Percentiles rank a stretch among this genome's conserved stretches.
Evolutionary conservation across 1,140 invertebrate species (phyloP).

Genomic region (Cataglyphis hispanica): DNA sequence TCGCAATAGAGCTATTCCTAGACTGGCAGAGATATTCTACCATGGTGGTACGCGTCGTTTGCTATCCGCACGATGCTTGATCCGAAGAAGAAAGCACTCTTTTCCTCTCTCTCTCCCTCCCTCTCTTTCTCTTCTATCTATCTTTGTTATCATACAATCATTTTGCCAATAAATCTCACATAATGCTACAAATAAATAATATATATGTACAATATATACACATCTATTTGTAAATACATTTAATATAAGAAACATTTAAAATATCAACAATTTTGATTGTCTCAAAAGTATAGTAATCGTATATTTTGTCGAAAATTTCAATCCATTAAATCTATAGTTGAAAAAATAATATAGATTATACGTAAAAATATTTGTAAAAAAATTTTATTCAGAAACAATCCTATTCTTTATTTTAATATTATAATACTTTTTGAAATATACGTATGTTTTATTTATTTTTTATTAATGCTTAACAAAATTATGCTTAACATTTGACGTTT

Average conservation of each 20-base stretch:
- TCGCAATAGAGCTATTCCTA: slow-evolving; percentile 71
- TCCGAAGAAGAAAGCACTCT: slow-evolving; percentile 26
- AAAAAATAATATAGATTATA: neutral
- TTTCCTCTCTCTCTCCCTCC: too few relatives aligned
- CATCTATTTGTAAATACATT: neutral
- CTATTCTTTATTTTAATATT: neutral
- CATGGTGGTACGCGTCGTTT: neutral
- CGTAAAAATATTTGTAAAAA: neutral
- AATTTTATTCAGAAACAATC: neutral
- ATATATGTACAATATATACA: neutral
- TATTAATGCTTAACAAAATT: too few relatives aligned
- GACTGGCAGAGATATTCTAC: slow-evolving; percentile 16
- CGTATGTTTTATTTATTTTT: too few relatives aligned
- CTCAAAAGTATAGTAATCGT: neutral
- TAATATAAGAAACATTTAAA: neutral
- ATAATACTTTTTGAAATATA: neutral
- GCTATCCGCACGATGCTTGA: slow-evolving; percentile 23
- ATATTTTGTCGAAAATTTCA: neutral
- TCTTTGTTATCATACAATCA: neutral
- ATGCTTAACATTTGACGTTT: too few relatives aligned
- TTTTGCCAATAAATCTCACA: neutral
- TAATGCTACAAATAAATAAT: neutral
- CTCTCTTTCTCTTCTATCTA: neutral
- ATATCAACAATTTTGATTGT: neutral
- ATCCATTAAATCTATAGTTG: neutral